Conservation (phyloP, 2,888 invertebrate species). For the Strigamia maritima region DNA sequence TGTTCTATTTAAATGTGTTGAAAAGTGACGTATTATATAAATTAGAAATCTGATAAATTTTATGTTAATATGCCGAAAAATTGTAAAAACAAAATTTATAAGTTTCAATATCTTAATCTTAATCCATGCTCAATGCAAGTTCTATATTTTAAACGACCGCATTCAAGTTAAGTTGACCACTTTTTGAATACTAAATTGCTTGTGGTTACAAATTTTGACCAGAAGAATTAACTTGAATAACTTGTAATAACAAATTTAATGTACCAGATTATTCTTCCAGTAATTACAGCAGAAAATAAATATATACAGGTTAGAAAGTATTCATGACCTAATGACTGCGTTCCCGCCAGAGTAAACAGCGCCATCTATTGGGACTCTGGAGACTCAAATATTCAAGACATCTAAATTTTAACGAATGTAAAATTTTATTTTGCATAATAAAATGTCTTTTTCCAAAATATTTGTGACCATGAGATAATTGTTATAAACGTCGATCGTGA, state of each 20-base stretch:
- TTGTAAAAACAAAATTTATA: no score
- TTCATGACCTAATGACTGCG: neutral
- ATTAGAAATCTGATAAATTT: no score
- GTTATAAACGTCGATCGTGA: no score
- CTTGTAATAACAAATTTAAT: neutral
- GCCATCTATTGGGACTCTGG: neutral
- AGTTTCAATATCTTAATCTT: no score
- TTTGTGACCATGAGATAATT: no score
- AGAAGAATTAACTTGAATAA: neutral
- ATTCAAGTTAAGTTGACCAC: no score
- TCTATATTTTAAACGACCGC: no score
- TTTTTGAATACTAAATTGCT: neutral
- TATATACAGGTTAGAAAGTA: neutral
- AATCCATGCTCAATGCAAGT: no score
- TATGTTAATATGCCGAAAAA: no score
- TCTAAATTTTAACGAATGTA: neutral
- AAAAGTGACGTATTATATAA: no score
- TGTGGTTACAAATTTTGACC: conserved; percentile 8
- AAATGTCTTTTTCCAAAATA: neutral
- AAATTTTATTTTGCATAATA: neutral
- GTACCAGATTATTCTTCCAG: neutral
- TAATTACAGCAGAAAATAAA: neutral
- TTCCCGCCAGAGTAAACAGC: neutral
- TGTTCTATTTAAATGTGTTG: no score
- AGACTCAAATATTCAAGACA: neutral